Conservation (phyloP, 1,140 invertebrate genomes). For the Aphaenogaster rudis region DNA sequence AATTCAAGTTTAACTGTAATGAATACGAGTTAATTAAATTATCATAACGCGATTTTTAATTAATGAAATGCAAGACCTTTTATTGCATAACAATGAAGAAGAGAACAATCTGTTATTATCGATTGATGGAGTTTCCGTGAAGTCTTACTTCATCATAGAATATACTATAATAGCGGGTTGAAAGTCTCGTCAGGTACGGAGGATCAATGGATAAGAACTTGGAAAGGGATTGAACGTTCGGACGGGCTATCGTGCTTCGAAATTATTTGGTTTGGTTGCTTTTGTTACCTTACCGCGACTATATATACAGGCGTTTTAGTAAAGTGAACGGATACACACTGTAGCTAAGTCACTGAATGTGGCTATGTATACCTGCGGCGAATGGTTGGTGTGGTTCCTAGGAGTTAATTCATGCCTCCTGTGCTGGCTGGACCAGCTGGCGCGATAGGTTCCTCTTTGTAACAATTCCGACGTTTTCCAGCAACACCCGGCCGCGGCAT, state of each 20-base stretch:
- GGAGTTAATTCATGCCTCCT: conserved; percentile 65
- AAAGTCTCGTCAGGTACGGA: conserved; percentile 16
- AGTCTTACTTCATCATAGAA: background rate
- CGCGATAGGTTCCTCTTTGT: conserved; percentile 69
- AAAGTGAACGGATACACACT: conserved; percentile 32
- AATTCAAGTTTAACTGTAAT: background rate
- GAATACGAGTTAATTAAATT: background rate
- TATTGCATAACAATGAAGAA: background rate
- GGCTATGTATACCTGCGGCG: conserved; percentile 60
- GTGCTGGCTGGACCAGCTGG: conserved; percentile 65
- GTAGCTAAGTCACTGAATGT: background rate
- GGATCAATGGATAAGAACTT: conserved; percentile 44
- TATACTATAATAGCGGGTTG: background rate
- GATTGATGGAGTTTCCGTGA: background rate
- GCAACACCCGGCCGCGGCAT: conserved; percentile 57
- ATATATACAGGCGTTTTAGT: conserved; percentile 41
- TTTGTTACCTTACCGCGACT: background rate
- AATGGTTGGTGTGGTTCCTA: conserved; percentile 54
- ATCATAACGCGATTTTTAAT: background rate
- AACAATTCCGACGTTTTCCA: conserved; percentile 65
- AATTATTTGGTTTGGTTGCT: conserved; percentile 47
- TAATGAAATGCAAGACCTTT: background rate
- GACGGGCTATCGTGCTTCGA: conserved; percentile 17
- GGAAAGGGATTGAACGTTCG: background rate
- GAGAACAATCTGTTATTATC: background rate